Evolutionary conservation across 1,140 invertebrate genomes (phyloP).

Genomic region (Centruroides vittatus): DNA sequence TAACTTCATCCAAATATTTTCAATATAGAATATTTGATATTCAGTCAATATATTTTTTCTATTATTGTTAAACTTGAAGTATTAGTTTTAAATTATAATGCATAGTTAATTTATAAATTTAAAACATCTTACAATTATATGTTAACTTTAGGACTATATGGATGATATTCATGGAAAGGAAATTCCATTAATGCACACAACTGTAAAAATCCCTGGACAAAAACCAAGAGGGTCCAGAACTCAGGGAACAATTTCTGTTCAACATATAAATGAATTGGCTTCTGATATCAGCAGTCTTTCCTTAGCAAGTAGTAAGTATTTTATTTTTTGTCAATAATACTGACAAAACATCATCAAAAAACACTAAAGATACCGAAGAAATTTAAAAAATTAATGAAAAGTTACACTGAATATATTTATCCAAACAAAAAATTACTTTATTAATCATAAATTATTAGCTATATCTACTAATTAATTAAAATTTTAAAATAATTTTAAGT

Average conservation of each 20-base stretch:
- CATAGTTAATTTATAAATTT: background rate
- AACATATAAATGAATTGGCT: constrained; percentile 16
- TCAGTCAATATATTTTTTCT: background rate
- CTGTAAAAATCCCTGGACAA: constrained; percentile 92
- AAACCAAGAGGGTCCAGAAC: constrained; percentile 75
- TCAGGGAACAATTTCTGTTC: constrained; percentile 22
- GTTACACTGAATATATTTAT: too few relatives aligned
- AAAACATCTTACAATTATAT: background rate
- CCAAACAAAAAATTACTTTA: too few relatives aligned
- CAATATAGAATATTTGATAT: too few relatives aligned
- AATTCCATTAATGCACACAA: constrained; percentile 88
- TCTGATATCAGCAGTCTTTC: constrained; percentile 17
- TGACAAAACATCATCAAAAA: too few relatives aligned
- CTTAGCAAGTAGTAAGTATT: constrained; percentile 15
- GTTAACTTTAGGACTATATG: constrained; percentile 74
- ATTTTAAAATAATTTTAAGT: too few relatives aligned
- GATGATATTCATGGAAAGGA: constrained; percentile 94
- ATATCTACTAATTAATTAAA: too few relatives aligned
- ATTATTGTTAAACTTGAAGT: background rate
- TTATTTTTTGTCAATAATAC: too few relatives aligned
- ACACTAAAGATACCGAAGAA: too few relatives aligned
- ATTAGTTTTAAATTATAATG: constrained; percentile 3
- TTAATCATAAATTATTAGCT: too few relatives aligned
- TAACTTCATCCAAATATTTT: too few relatives aligned
- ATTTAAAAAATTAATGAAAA: too few relatives aligned